Percentiles rank a stretch among this genome's conserved stretches.
phyloP scores from a whole-genome alignment of 1,140 invertebrate genomes.

The Stenopsyche tienmushanensis region DNA sequence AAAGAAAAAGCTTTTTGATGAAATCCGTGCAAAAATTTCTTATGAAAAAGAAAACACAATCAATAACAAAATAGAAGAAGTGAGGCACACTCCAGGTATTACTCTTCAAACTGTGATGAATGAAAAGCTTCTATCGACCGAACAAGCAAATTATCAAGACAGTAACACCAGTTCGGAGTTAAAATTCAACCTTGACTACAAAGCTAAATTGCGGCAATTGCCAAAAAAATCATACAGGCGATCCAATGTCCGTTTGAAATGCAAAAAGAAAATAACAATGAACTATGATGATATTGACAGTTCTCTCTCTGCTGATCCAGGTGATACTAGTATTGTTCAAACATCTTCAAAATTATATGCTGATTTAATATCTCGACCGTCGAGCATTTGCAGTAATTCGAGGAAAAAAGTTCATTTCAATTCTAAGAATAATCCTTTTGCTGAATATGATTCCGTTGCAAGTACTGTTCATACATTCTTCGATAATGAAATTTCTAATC shows the following conservation, averaged over 20 bases:
- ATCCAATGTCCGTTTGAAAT: slow-evolving; percentile 42
- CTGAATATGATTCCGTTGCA: slow-evolving; percentile 52
- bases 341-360: slow-evolving; percentile 57
- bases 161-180: neutral
- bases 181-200: neutral
- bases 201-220: neutral
- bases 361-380: slow-evolving; percentile 51
- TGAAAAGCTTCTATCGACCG: slow-evolving; percentile 36
- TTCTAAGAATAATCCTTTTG: slow-evolving; percentile 49
- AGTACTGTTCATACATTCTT: slow-evolving; percentile 52
- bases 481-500: slow-evolving; percentile 50
- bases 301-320: slow-evolving; percentile 58
- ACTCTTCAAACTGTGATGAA: slow-evolving; percentile 51
- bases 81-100: slow-evolving; percentile 25
- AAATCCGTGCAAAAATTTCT: slow-evolving; percentile 30
- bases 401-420: slow-evolving; percentile 54
- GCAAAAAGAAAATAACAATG: slow-evolving; percentile 46
- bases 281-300: slow-evolving; percentile 57
- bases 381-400: slow-evolving; percentile 48
- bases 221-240: slow-evolving; percentile 37
- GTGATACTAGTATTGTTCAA: slow-evolving; percentile 56
- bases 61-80: neutral
- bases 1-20: slow-evolving; percentile 45
- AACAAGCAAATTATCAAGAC: neutral
- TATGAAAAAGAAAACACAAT: neutral